Evolutionary conservation across 1,140 invertebrate genomes (phyloP), one percentile per base, ranked within the genome.

Genomic region (Drosophila arizonae): DNA sequence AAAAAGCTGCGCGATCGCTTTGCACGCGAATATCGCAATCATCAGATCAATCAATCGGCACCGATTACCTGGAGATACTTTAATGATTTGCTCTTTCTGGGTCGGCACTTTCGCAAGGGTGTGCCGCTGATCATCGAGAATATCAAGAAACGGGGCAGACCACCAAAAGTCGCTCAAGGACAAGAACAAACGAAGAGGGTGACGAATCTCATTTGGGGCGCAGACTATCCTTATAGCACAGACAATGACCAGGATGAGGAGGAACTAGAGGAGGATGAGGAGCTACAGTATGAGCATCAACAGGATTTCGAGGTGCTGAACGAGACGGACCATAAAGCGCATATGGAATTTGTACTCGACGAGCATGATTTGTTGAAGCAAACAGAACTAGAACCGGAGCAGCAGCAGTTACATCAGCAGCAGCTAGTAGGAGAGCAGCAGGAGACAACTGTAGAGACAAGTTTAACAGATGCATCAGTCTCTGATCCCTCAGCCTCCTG

Each of bases 1-100:
- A 91, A 91, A n/a, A 90, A 90, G 52, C 17, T 91, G 48, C 72
- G 90, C 0, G 90, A 91, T 65, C 85, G 90, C 11, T 91, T 91
- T 43, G 86, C 86, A 0, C 76, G 90, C 0, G 90, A 91, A 57
- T 91, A 90, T 68, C 76, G 90, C 1, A 84, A 77, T 39, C 77
- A 91, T 28, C 81, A 89, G 51, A 73, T 91, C 3, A 71, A 90
- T 51, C 73, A 71, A 10, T 39, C 69, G 2, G 55, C 64, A 30
- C 68, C 90, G 1, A 76, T 90, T 1, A 79, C 75, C 1, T 91
- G 90, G 90, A 48, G 73, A 0, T 77, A 91, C 33, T 91, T 85
- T 9, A 76, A 79, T 30, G 82, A 91, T 63, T 62, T 91, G 6
- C 69, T 78, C 9, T 91, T 90, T 24, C 52, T 91, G 9, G 81